phyloP scores from a whole-genome alignment of 2,888 invertebrate genomes.

The Pteria penguin region DNA sequence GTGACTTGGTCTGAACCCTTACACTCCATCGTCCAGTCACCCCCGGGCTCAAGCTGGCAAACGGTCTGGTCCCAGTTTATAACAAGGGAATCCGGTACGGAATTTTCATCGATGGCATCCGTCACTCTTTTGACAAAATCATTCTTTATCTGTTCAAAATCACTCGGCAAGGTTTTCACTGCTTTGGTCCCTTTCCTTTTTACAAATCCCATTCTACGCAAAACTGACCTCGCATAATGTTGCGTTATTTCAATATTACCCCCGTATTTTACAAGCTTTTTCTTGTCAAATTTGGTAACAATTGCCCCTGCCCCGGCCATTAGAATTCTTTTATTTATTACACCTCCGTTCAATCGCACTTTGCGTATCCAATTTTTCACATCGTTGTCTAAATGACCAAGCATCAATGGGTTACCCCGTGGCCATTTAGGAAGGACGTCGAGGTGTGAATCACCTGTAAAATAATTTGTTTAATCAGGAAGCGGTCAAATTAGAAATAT shows the following conservation, averaged over 20 bases:
- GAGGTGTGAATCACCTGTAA: no score
- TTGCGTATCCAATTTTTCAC: background rate
- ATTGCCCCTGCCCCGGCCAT: conserved; percentile 22
- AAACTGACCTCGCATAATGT: conserved; percentile 27
- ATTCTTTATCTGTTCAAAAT: conserved; percentile 46
- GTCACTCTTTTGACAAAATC: no score
- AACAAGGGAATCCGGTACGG: conserved; percentile 40
- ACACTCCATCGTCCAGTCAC: conserved; percentile 50
- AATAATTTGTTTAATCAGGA: no score
- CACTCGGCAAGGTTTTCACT: conserved; percentile 32
- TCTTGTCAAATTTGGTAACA: conserved; percentile 22
- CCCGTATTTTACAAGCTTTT: conserved; percentile 31
- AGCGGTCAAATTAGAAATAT: no score
- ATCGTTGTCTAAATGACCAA: background rate
- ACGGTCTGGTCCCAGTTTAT: conserved; percentile 54
- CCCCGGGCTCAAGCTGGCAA: conserved; percentile 43
- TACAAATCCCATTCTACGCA: conserved; percentile 43
- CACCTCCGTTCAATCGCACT: background rate
- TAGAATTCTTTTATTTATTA: background rate
- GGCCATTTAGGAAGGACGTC: conserved; percentile 6
- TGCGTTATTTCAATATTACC: conserved; percentile 31
- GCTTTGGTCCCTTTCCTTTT: conserved; percentile 45
- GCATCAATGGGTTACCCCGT: background rate
- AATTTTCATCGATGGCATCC: no score
- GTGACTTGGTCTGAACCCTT: conserved; percentile 19